Percentiles rank a stretch among this genome's conserved stretches.
Evolutionary conservation across 1,140 invertebrate genomes (phyloP).

Genomic region (Pseudoatta argentina): DNA sequence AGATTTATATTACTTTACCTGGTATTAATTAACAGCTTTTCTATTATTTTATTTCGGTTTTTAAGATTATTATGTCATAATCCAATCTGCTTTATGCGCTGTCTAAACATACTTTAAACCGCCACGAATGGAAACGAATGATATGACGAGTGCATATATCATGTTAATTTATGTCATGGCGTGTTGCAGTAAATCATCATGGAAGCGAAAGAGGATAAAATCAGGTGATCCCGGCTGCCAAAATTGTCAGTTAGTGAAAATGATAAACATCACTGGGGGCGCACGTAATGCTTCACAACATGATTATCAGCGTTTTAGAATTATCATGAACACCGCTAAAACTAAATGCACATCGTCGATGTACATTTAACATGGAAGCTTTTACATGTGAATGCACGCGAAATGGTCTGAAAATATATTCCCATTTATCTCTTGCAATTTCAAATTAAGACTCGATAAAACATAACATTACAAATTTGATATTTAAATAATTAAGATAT

Average conservation of each 20-base stretch:
- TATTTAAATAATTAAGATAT: neutral
- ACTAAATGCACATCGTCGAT: conserved; percentile 13
- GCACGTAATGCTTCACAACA: neutral
- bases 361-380: conserved; percentile 15
- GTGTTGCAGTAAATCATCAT: conserved; percentile 40
- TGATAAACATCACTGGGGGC: conserved; percentile 55
- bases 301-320: conserved; percentile 25
- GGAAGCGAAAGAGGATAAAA: conserved; percentile 50
- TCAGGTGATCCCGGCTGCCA: conserved; percentile 38
- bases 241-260: conserved; percentile 62
- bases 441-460: conserved; percentile 13
- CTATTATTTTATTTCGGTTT: neutral
- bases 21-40: no score
- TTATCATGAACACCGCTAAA: conserved; percentile 38
- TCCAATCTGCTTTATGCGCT: neutral
- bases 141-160: conserved; percentile 55
- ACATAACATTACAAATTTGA: neutral
- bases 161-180: conserved; percentile 54
- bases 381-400: neutral
- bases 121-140: conserved; percentile 51
- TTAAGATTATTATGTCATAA: neutral
- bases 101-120: conserved; percentile 7
- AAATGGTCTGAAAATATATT: conserved; percentile 33
- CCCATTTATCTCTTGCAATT: neutral
- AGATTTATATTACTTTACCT: neutral